These are phyloP conservation scores for Paracanthobrama guichenoti DNA, from an alignment of 2,113 vertebrate species.

Conservation along the genomic window DNA sequence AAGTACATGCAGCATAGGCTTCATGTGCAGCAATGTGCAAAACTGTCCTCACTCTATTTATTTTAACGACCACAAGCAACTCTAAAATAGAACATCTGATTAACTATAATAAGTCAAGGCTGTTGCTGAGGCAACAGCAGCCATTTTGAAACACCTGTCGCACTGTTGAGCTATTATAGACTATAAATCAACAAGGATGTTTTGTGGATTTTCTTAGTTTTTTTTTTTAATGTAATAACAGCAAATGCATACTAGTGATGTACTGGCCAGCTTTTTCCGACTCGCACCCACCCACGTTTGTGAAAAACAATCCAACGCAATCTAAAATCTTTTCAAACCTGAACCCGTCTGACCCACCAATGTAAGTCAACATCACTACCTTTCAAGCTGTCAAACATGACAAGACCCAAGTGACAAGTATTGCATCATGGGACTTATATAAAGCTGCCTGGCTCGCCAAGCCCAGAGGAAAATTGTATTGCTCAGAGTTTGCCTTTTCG, in stretches of 20 bases:
- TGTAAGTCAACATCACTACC: conserved; percentile 25
- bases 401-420: conserved; percentile 13
- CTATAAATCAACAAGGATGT: neutral
- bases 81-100: conserved; percentile 26
- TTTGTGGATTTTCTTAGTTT: neutral
- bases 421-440: conserved; percentile 32
- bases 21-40: neutral
- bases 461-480: conserved; percentile 9
- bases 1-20: neutral
- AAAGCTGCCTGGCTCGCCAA: neutral
- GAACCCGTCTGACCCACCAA: conserved; percentile 11
- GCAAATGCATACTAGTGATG: neutral
- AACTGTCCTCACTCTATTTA: neutral
- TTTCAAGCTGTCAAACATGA: conserved; percentile 30
- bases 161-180: conserved; percentile 12
- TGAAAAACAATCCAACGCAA: conserved; percentile 15
- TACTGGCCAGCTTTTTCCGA: neutral
- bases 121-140: conserved; percentile 37
- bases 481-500: conserved; percentile 3
- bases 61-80: neutral
- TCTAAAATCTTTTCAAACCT: conserved; percentile 18
- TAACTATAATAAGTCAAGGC: conserved; percentile 28
- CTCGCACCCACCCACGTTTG: conserved; percentile 18
- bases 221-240: neutral
- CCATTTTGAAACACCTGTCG: conserved; percentile 45